Conservation (phyloP, 2,888 invertebrate species). For the Celastrina argiolus region DNA sequence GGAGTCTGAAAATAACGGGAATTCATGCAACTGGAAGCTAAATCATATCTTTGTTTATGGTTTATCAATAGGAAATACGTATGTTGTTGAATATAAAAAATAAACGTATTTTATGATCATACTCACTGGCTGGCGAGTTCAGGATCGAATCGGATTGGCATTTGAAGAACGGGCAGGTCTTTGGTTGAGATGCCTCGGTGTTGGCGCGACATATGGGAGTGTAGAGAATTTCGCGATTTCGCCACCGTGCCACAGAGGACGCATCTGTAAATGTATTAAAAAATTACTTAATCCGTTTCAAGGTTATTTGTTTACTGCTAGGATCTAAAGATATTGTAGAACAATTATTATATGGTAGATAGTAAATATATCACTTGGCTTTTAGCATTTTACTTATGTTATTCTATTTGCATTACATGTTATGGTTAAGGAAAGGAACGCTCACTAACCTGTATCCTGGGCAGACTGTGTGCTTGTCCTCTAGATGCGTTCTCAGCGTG, state of each 20-base stretch:
- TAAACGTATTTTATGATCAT: slow-evolving; percentile 18
- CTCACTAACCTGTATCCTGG: slow-evolving; percentile 84
- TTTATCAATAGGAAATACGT: no score
- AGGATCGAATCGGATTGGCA: slow-evolving; percentile 95
- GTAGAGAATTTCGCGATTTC: slow-evolving; percentile 93
- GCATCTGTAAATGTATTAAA: slow-evolving; percentile 77
- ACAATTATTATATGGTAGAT: no score
- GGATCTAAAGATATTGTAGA: no score
- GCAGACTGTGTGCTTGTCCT: slow-evolving; percentile 95
- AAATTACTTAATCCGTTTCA: no score
- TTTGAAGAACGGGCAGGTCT: slow-evolving; percentile 93
- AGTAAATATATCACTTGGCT: not conserved
- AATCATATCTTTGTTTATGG: not conserved
- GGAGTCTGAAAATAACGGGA: slow-evolving; percentile 66
- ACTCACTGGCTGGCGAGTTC: slow-evolving; percentile 88
- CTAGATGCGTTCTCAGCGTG: slow-evolving; percentile 92
- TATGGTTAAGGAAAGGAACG: not conserved
- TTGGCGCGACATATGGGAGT: slow-evolving; percentile 96
- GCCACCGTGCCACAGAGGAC: slow-evolving; percentile 95
- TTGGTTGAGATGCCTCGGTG: slow-evolving; percentile 95
- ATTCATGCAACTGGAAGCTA: not conserved
- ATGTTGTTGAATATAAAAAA: not conserved
- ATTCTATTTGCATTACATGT: not conserved
- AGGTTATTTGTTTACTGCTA: no score
- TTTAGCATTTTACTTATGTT: not conserved